Evolutionary conservation across 1,140 invertebrate genomes (phyloP), one percentile per base, ranked within the genome.

Genomic region (Temnothorax longispinosus): DNA sequence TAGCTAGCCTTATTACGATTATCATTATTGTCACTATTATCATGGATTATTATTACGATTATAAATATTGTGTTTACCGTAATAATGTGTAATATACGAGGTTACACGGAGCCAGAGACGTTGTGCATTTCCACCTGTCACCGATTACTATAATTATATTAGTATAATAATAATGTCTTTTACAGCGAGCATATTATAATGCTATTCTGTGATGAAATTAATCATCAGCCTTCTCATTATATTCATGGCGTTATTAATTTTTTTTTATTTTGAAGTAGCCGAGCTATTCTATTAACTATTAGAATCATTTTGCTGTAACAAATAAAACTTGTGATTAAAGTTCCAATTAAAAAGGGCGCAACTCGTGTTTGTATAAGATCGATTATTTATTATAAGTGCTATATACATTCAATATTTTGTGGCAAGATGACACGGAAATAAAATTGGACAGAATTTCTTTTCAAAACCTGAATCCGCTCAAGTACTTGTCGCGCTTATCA

Each of bases 11-110:
- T 93, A 93, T 93, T 92, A 92, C 90, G 86, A 85, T 91, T 91
- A 89, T 93, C 89, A 93, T 93, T 91, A 92, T 91, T 85, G 91
- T 75, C 92, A 89, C 88, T 90, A 88, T 90, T 92, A 92, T 92
- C 87, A 92, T 92, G 82, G 54, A 88, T 90, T 88, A 91, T 91
- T 87, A 91, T 91, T 89, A 90, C 81, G 54, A 81, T 93, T 93
- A 89, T 94, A 92, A 85, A 94, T 91, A 93, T 93, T 94, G 91
- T 94, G 94, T 94, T 95, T 93, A 93, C 87, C 88, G 91, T 93
- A 91, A 94, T 91, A 91, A 94, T 94, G 94, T 94, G 94, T 94
- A 94, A 94, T 94, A 95, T 93, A 94, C 90, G 92, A 81, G 65
- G 91, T 93, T 93, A 93, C 87, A 90, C 71, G 69, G 75, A 89